Evolutionary conservation across 1,140 invertebrate species (phyloP).

Genomic region (Geopemphigus sp.): DNA sequence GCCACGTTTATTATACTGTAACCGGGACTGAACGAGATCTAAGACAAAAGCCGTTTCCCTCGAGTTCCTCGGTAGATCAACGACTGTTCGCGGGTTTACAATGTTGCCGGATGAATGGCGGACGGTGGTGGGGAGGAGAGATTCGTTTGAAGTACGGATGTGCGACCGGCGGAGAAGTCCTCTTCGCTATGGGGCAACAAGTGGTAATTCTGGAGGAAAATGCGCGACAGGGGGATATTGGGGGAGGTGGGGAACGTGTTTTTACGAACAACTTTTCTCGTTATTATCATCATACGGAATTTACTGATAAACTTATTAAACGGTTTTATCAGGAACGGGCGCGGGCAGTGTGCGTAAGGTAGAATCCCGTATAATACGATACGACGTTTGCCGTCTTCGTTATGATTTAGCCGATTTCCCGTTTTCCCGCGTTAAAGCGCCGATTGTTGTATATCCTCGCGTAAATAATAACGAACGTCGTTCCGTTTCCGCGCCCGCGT

Average conservation of each 20-base stretch:
- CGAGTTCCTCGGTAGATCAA: background rate
- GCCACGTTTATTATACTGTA: background rate
- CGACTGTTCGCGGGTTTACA: background rate
- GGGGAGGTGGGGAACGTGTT: background rate
- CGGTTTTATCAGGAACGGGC: too few species aligned
- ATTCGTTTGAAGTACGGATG: background rate
- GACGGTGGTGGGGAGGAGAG: too few species aligned
- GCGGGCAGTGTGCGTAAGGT: too few species aligned
- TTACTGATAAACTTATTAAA: too few species aligned
- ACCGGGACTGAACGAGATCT: background rate
- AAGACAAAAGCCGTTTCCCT: constrained; percentile 10
- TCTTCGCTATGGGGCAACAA: background rate
- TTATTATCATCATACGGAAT: too few species aligned
- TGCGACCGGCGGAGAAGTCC: background rate
- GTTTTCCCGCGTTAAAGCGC: background rate
- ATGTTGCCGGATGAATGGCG: too few species aligned
- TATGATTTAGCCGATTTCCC: too few species aligned
- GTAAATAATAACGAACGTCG: too few species aligned
- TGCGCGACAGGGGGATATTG: background rate
- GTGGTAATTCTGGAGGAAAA: constrained; percentile 7
- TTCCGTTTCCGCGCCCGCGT: too few species aligned
- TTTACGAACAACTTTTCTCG: background rate
- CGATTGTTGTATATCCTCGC: too few species aligned
- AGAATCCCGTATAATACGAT: too few species aligned
- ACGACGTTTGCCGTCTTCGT: too few species aligned